A percentile compares a stretch with the other conserved stretches of the same genome.
These are phyloP conservation scores for Varecia variegata DNA, from an alignment of 2,797 vertebrate species.

Conservation along the genomic window DNA sequence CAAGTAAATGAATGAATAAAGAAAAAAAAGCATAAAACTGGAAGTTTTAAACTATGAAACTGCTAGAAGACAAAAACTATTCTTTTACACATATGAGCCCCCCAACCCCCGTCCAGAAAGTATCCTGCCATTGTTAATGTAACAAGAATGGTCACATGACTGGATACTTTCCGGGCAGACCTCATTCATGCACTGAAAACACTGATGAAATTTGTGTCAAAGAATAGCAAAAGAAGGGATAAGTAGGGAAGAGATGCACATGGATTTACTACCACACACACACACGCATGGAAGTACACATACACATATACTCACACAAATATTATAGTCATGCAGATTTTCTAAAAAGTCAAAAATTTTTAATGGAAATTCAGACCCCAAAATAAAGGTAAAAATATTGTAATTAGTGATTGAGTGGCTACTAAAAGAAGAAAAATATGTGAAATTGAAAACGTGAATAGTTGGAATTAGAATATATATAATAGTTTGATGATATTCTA, in stretches of 20 bases:
- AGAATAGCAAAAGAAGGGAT: neutral
- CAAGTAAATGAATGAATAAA: neutral
- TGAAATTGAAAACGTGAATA: neutral
- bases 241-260: neutral
- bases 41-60: neutral
- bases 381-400: neutral
- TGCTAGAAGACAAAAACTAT: neutral
- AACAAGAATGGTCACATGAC: no score
- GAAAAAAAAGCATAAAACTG: neutral
- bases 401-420: neutral
- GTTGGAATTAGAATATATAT: neutral
- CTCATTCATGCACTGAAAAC: neutral
- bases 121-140: no score
- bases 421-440: neutral
- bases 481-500: neutral
- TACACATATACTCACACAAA: neutral
- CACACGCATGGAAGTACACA: accelerated
- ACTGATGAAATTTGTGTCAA: neutral
- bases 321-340: neutral
- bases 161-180: no score
- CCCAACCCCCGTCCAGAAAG: no score
- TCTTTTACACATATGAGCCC: neutral
- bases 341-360: neutral
- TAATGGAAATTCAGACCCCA: neutral
- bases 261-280: neutral